Conservation (phyloP, 2,113 vertebrate species). For the Mesocricetus auratus region DNA sequence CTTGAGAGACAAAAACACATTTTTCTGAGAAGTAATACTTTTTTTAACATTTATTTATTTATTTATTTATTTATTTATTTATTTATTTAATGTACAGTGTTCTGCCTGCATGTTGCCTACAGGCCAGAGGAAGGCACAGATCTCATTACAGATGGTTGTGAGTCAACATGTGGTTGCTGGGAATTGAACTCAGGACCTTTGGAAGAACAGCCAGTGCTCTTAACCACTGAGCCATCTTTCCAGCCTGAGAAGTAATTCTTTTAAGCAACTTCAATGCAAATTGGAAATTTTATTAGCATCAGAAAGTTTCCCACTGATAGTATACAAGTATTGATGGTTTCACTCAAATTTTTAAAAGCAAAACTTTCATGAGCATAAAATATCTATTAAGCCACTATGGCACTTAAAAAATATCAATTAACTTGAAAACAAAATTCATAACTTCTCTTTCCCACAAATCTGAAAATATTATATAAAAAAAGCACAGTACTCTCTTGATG, state of each 20-base stretch:
- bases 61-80: too few species aligned
- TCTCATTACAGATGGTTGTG: too few species aligned
- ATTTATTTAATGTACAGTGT: too few species aligned
- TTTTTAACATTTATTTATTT: too few species aligned
- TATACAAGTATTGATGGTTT: slow-evolving; percentile 52
- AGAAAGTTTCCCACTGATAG: slow-evolving; percentile 38
- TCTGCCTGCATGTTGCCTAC: too few species aligned
- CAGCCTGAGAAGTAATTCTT: slow-evolving; percentile 23
- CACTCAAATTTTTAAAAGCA: slow-evolving; percentile 56
- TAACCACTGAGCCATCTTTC: too few species aligned
- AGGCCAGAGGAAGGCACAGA: too few species aligned
- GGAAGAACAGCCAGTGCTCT: too few species aligned
- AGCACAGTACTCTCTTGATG: slow-evolving; percentile 26
- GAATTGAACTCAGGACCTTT: too few species aligned
- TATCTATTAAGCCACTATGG: slow-evolving; percentile 8
- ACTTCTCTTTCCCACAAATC: not conserved
- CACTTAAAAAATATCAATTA: slow-evolving; percentile 64
- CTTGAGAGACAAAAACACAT: not conserved
- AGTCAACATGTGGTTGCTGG: too few species aligned
- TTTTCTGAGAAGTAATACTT: slow-evolving; percentile 45
- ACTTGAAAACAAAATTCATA: slow-evolving; percentile 64
- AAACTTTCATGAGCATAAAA: slow-evolving; percentile 35
- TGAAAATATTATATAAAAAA: slow-evolving; percentile 53
- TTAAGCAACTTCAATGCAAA: slow-evolving; percentile 60
- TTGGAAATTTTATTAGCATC: slow-evolving; percentile 60